Conservation (phyloP, 2,888 invertebrate genomes). For the Microchrysa polita region DNA sequence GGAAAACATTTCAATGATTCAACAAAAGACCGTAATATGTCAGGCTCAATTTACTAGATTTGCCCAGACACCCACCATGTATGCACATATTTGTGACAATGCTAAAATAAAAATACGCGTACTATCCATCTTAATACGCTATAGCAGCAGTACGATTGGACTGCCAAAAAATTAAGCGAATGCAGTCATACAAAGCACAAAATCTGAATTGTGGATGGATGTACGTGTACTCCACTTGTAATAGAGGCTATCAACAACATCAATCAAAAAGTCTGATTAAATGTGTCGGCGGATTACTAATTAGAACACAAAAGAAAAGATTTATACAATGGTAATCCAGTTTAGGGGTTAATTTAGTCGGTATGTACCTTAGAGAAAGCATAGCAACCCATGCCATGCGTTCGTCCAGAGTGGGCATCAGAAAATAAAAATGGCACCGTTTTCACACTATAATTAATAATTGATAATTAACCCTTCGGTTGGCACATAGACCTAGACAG, state of each 20-base stretch:
- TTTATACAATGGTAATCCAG: not conserved
- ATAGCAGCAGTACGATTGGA: not conserved
- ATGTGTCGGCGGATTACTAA: not conserved
- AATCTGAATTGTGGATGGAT: no score
- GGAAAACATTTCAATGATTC: constrained; percentile 3
- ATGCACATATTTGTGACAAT: no score
- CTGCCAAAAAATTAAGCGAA: not conserved
- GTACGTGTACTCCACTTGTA: constrained; percentile 7
- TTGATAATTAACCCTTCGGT: no score
- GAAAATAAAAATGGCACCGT: no score
- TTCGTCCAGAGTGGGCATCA: no score
- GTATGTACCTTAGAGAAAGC: no score
- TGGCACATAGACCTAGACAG: no score
- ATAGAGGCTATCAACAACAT: constrained; percentile 26
- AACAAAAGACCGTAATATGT: not conserved
- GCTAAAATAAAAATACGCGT: not conserved
- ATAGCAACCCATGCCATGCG: no score
- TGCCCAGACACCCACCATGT: no score
- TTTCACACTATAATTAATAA: no score
- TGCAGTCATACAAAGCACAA: not conserved
- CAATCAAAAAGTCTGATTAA: constrained; percentile 21
- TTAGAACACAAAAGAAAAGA: not conserved
- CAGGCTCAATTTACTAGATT: not conserved
- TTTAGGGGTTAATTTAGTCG: not conserved
- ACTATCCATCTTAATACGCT: constrained; percentile 3